Evolutionary conservation across 2,797 vertebrate species (phyloP), one percentile per base, ranked within the genome.

Genomic region (Sebastes trivittatus): DNA sequence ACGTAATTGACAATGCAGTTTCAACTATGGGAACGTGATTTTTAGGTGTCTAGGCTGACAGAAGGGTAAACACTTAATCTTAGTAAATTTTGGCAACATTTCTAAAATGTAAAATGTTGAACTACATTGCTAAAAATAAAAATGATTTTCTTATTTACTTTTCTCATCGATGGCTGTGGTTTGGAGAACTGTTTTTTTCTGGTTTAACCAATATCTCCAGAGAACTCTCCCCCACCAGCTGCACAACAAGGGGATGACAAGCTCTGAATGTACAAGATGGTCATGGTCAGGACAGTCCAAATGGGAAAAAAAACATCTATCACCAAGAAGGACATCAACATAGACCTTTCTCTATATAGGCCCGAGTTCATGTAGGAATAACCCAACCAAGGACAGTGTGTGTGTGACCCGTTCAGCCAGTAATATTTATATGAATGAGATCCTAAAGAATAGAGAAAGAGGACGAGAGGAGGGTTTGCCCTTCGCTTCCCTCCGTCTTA

Each of bases 391-490:
- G 42, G 76, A 70, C 73, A 46, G 42, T 49, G 52, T 36, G 32
- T 27, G 32, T 36, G 61, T 62, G 10, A 77, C 46, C 55, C 4
- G 2, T 30, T 68, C 38, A 61, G 16, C n/a, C 10, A 18, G 46
- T 61, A 38, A 73, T 20, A 65, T 77, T 77, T 63, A 60, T 56
- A 25, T 56, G 58, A 81, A 82, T 73, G 63, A 80, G 54, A 65
- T 68, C 38, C 52, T 76, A 49, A 73, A 55, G 61, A 67, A 67
- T 38, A 66, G 55, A 79, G 22, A 69, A 38, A 42, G 38, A 42
- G 38, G 38, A 42, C 38, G 13, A n/a, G 27, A 38, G 18, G 73
- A 69, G 29, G 56, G 14, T 78, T 81, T 66, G 63, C 66, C 55
- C 68, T 67, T 76, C 22, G n/a, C 46, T 49, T 70, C n/a, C 68